A percentile compares a stretch with the other conserved stretches of the same genome.
Evolutionary conservation across 2,888 invertebrate genomes (phyloP).

Genomic region (Sminthurides aquaticus): DNA sequence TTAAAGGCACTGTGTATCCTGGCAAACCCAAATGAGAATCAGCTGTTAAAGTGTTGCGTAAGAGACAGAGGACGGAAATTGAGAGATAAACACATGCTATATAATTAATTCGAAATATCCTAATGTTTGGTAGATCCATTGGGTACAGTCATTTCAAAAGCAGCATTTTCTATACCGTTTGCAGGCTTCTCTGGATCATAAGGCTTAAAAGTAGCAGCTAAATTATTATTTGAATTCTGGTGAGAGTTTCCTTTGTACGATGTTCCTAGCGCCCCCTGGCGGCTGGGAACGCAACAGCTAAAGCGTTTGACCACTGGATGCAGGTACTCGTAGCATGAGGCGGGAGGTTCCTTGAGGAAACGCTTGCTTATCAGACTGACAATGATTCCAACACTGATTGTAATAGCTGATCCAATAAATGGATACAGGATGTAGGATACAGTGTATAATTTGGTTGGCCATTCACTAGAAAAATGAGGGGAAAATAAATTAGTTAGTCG

Average conservation of each 20-base stretch:
- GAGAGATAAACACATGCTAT: no score
- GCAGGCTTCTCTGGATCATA: neutral
- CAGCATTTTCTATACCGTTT: constrained; percentile 13
- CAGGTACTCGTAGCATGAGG: constrained; percentile 16
- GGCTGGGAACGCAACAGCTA: neutral
- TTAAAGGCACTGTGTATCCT: no score
- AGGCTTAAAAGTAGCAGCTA: neutral
- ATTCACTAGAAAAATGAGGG: constrained; percentile 21
- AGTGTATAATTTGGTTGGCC: constrained; percentile 23
- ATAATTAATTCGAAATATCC: no score
- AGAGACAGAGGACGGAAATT: no score
- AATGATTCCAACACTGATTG: constrained; percentile 19
- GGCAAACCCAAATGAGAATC: no score
- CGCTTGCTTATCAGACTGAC: constrained; percentile 11
- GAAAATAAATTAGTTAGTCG: constrained; percentile 8
- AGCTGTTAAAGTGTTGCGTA: no score
- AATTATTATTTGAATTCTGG: neutral
- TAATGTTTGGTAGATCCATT: no score
- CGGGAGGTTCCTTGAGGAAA: constrained; percentile 7
- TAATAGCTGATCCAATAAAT: constrained; percentile 18
- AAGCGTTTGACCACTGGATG: constrained; percentile 16
- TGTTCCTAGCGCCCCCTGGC: neutral
- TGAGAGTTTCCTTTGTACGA: neutral
- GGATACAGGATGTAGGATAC: constrained; percentile 25
- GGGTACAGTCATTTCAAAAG: constrained; percentile 19